Conservation (phyloP, 2,113 vertebrate genomes). For the Haemorhous mexicanus region DNA sequence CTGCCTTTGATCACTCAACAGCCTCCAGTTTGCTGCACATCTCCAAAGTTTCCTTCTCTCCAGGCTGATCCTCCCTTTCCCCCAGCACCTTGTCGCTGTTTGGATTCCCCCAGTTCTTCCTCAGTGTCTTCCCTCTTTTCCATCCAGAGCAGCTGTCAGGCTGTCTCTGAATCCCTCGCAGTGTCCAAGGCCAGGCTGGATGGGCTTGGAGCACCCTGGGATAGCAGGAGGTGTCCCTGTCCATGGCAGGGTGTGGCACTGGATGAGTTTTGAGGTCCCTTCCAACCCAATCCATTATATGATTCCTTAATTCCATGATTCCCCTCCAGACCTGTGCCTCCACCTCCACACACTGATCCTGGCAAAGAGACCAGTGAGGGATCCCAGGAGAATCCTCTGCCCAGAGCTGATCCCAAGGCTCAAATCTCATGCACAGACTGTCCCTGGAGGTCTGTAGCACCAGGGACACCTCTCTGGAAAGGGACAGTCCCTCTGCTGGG, state of each 20-base stretch:
- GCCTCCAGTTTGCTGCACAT: not conserved
- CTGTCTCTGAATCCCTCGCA: not conserved
- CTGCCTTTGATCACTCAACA: not conserved
- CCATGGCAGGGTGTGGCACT: not conserved
- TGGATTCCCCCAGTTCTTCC: fast-evolving
- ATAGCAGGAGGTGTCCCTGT: not conserved
- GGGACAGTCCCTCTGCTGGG: not conserved
- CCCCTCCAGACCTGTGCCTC: not conserved
- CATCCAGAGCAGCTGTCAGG: not conserved
- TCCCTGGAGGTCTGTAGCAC: not conserved
- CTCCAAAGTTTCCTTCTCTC: not conserved
- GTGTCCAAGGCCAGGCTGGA: not conserved
- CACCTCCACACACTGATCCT: not conserved
- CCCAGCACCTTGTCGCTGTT: not conserved
- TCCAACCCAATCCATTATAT: not conserved
- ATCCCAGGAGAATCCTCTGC: not conserved
- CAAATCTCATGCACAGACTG: not conserved
- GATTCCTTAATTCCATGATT: not conserved
- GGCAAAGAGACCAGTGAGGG: not conserved
- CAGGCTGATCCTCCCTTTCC: not conserved
- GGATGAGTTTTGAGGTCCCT: not conserved
- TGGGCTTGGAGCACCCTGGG: not conserved
- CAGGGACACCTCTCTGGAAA: not conserved
- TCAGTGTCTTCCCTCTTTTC: not conserved
- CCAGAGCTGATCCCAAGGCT: not conserved